These are phyloP conservation scores for Psilopogon haemacephalus DNA, from an alignment of 2,113 vertebrate species.

Conservation along the genomic window DNA sequence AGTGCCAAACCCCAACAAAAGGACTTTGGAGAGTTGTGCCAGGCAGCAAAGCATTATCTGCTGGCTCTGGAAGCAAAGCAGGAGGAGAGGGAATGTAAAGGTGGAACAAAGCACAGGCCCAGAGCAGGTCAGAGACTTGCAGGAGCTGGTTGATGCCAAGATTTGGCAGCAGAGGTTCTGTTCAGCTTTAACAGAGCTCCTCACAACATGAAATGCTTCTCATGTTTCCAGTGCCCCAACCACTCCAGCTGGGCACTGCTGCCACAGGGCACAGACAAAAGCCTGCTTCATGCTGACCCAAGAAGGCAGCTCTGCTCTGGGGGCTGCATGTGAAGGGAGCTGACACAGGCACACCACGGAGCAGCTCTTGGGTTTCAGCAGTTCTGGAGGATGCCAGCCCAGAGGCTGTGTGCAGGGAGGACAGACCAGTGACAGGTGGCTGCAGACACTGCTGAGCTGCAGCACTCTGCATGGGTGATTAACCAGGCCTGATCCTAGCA, in stretches of 20 bases:
- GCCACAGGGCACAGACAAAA: constrained; percentile 28
- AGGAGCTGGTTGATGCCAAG: constrained; percentile 14
- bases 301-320: not conserved
- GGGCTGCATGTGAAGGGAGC: constrained; percentile 15
- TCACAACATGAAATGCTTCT: constrained; percentile 11
- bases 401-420: not conserved
- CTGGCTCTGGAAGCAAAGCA: constrained; percentile 6
- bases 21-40: not conserved
- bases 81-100: constrained; percentile 14
- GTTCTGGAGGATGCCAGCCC: not conserved
- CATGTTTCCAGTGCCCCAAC: not conserved
- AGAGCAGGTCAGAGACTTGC: constrained; percentile 23
- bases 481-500: not conserved
- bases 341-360: constrained; percentile 17
- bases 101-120: constrained; percentile 34
- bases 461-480: not conserved
- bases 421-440: not conserved
- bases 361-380: not conserved
- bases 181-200: constrained; percentile 26
- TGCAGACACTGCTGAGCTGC: not conserved
- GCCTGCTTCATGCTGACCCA: not conserved
- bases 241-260: constrained; percentile 5
- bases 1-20: constrained; percentile 6
- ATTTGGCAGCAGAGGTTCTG: constrained; percentile 38
- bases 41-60: constrained; percentile 33